Conservation (phyloP, 2,113 vertebrate species). For the Myotis lucifugus region DNA sequence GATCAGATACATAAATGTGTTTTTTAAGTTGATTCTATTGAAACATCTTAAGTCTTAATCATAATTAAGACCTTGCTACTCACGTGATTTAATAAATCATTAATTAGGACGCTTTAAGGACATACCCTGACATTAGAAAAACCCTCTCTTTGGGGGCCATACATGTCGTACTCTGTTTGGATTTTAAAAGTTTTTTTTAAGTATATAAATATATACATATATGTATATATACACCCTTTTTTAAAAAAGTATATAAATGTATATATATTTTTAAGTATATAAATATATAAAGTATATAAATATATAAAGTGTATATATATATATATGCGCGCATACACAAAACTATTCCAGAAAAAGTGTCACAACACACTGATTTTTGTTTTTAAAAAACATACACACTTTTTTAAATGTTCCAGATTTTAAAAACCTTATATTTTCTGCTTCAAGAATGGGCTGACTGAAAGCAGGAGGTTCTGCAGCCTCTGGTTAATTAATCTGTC, state of each 20-base stretch:
- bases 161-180: neutral
- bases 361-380: constrained; percentile 31
- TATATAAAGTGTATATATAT: neutral
- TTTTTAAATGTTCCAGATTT: constrained; percentile 50
- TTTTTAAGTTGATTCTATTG: neutral
- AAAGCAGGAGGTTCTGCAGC: constrained; percentile 68
- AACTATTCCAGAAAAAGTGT: neutral
- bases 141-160: neutral
- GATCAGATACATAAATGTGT: neutral
- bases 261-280: too few species aligned
- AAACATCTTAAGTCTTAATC: neutral
- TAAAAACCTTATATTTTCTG: constrained; percentile 66
- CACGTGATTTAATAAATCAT: constrained; percentile 50
- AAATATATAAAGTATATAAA: too few species aligned
- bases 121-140: neutral
- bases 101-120: constrained; percentile 62
- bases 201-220: neutral
- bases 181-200: constrained; percentile 28
- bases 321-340: neutral
- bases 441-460: constrained; percentile 51
- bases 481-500: constrained; percentile 86
- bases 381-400: neutral
- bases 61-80: constrained; percentile 48
- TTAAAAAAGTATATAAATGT: too few species aligned
- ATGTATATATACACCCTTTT: neutral